A percentile compares a stretch with the other conserved stretches of the same genome.
phyloP scores from a whole-genome alignment of 2,888 invertebrate species.

The Ethmia dodecea region DNA sequence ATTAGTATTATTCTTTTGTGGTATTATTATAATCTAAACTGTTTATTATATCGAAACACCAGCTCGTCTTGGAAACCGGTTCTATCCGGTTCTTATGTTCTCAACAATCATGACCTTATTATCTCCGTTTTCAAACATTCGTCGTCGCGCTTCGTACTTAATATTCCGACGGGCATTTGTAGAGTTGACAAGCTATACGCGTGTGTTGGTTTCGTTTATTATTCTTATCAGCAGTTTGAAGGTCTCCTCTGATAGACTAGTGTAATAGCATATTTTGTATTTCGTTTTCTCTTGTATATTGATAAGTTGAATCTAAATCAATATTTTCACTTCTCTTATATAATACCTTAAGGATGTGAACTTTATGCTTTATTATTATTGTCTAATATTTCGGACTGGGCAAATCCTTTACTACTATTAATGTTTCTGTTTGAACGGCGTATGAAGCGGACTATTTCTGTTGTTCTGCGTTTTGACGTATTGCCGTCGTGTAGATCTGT shows the following conservation, averaged over 20 bases:
- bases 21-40: slow-evolving; percentile 25
- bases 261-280: not conserved
- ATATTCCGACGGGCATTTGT: slow-evolving; percentile 20
- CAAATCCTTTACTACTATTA: slow-evolving; percentile 21
- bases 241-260: slow-evolving; percentile 17
- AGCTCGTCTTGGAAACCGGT: slow-evolving; percentile 38
- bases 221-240: slow-evolving; percentile 38
- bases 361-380: not conserved
- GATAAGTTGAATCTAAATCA: not conserved
- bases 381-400: slow-evolving; percentile 10
- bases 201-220: slow-evolving; percentile 17
- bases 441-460: slow-evolving; percentile 38
- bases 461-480: slow-evolving; percentile 39
- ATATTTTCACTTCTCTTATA: slow-evolving; percentile 1
- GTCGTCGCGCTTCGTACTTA: slow-evolving; percentile 19
- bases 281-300: not conserved
- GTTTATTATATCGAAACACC: slow-evolving; percentile 30
- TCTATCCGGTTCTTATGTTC: slow-evolving; percentile 34
- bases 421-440: slow-evolving; percentile 23
- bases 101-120: slow-evolving; percentile 43
- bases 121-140: slow-evolving; percentile 37
- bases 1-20: no score
- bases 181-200: slow-evolving; percentile 18
- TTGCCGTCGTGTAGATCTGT: slow-evolving; percentile 35
- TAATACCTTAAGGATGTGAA: not conserved